These are phyloP conservation scores for Crossaster papposus DNA, from an alignment of 53 echinoderm and acorn worm genomes.

Conservation along the genomic window DNA sequence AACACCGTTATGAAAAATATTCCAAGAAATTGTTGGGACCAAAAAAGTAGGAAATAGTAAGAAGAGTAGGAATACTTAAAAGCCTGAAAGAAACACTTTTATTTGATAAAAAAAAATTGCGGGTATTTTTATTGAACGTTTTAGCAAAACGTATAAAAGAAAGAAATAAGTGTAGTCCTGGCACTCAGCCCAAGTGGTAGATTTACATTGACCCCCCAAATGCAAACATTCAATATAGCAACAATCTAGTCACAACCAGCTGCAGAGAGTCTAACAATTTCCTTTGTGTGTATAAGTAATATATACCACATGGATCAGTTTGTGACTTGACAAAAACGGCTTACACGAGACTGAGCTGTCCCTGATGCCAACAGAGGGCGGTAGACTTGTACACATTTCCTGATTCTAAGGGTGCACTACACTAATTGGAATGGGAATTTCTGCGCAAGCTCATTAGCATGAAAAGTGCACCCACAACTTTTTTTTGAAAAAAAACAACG, in stretches of 20 bases:
- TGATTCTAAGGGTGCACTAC: too few species aligned
- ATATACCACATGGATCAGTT: conserved; percentile 37
- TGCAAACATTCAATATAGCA: conserved; percentile 29
- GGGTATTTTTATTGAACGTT: neutral
- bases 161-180: neutral
- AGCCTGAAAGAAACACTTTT: too few species aligned
- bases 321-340: conserved; percentile 30
- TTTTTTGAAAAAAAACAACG: too few species aligned
- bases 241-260: conserved; percentile 44
- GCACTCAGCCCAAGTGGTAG: neutral
- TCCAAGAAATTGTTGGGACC: too few species aligned
- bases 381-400: neutral
- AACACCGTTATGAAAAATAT: too few species aligned
- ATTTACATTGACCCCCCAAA: conserved; percentile 39
- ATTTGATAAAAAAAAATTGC: too few species aligned
- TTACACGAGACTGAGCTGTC: neutral
- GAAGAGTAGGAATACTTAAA: too few species aligned
- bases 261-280: conserved; percentile 19
- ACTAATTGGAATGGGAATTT: too few species aligned
- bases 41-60: too few species aligned
- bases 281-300: conserved; percentile 56
- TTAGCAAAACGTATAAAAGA: neutral
- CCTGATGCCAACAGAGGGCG: conserved; percentile 50
- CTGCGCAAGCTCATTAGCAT: too few species aligned
- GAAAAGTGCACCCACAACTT: too few species aligned